phyloP scores from a whole-genome alignment of 2,113 vertebrate genomes.

The Larimichthys crocea region DNA sequence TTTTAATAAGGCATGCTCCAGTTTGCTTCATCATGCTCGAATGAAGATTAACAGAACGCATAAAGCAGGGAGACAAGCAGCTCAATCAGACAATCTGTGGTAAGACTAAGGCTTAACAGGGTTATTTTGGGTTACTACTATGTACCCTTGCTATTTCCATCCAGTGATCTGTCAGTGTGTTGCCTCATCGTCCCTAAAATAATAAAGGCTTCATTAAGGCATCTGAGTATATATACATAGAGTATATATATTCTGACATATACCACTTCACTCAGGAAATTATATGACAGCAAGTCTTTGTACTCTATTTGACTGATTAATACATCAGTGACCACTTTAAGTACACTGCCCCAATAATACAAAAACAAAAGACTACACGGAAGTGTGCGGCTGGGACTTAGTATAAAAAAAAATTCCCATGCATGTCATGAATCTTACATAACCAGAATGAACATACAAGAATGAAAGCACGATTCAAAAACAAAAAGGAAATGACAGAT shows the following conservation, averaged over 20 bases:
- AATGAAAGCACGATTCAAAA: too few relatives aligned
- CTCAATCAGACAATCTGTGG: slow-evolving; percentile 70
- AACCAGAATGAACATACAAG: too few relatives aligned
- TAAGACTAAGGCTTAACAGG: slow-evolving; percentile 67
- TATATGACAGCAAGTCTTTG: not conserved
- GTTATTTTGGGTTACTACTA: slow-evolving; percentile 71
- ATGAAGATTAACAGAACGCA: slow-evolving; percentile 67
- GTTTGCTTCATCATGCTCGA: slow-evolving; percentile 67
- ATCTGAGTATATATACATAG: slow-evolving; percentile 7
- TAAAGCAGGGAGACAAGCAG: slow-evolving; percentile 55
- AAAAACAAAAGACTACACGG: not conserved
- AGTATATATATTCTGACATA: not conserved
- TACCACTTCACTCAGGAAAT: slow-evolving; percentile 19
- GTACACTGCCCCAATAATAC: not conserved
- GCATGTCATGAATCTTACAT: too few relatives aligned
- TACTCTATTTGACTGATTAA: not conserved
- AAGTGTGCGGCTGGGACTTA: too few relatives aligned
- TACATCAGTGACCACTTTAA: not conserved
- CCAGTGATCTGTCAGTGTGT: slow-evolving; percentile 55
- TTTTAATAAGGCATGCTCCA: slow-evolving; percentile 69
- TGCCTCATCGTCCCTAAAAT: slow-evolving; percentile 46
- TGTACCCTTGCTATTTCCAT: slow-evolving; percentile 54
- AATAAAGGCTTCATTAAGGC: slow-evolving; percentile 53
- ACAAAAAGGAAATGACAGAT: too few relatives aligned
- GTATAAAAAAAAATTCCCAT: too few relatives aligned